Evolutionary conservation across 2,113 vertebrate species (phyloP), one percentile per base, ranked within the genome.

Genomic region (Sceloporus tristichus): DNA sequence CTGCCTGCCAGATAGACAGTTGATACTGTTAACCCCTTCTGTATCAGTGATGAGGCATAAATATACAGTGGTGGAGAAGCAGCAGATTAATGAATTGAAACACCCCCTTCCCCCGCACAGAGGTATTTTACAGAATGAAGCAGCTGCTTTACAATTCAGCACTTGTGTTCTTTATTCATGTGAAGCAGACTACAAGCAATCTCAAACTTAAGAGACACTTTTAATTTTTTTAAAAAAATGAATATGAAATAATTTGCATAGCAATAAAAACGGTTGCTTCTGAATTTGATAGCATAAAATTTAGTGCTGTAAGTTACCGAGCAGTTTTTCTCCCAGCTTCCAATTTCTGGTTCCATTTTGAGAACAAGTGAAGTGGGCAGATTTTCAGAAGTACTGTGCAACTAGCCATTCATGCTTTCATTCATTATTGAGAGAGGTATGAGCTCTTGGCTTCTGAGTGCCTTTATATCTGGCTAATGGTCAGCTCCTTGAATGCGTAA

Each of bases 291-390:
- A 13, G 56, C 53, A 62, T 59, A 14, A 87, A 29, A 62, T 92
- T 88, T 91, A 27, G 19, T 68, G 74, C 54, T 75, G 74, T 87
- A 82, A 84, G 65, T 34, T 79, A 86, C 48, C 19, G n/a, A 54
- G 8, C 59, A 4, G 3, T 29, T 53, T 86, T 78, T 78, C 9
- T 66, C 34, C 23, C 10, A 23, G 40, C 10, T 54, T 79, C 40
- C 62, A 34, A 53, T 54, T 53, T 29, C 48, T 40, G 85, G 8
- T 73, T 80, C 66, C 66, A 59, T 87, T 79, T 71, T 48, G 68
- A 71, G 29, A 73, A 42, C 66, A 27, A 70, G 56, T 80, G 48
- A 87, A 80, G 48, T 59, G 42, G 29, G 3, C 65, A 87, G n/a
- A 73, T 80, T 87, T 87, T 87, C 54, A 73, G 42, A 38, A 56